A percentile compares a stretch with the other conserved stretches of the same genome.
These are phyloP conservation scores for Embiotoca jacksoni DNA, from an alignment of 2,113 vertebrate genomes.

Conservation along the genomic window DNA sequence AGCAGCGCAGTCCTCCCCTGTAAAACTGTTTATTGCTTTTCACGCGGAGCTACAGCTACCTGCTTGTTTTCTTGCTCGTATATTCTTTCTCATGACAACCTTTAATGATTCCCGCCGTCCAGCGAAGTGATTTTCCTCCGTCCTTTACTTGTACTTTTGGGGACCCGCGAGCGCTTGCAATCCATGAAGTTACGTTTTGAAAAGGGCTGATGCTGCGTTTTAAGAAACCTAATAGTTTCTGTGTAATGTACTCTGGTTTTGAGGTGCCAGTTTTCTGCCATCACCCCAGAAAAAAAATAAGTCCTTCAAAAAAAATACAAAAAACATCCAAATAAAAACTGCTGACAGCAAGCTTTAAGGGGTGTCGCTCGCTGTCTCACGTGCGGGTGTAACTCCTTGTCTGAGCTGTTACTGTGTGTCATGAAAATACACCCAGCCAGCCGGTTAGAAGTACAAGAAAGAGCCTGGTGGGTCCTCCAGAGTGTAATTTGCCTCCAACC, in stretches of 20 bases:
- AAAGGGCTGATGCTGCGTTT: no score
- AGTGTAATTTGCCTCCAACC: constrained; percentile 55
- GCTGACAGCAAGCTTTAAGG: constrained; percentile 14
- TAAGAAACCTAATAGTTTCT: no score
- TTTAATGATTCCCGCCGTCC: constrained; percentile 17
- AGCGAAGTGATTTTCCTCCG: neutral
- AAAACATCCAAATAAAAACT: neutral
- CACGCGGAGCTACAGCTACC: neutral
- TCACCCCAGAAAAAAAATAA: neutral
- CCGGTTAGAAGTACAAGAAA: constrained; percentile 40
- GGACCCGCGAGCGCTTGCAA: neutral
- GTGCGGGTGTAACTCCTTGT: constrained; percentile 15
- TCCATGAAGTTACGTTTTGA: no score
- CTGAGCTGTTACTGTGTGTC: constrained; percentile 33
- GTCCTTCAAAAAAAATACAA: neutral
- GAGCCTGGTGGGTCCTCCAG: constrained; percentile 14
- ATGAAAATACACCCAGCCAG: constrained; percentile 15
- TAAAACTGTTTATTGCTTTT: constrained; percentile 18
- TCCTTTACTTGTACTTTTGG: constrained; percentile 5
- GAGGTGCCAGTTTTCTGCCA: neutral
- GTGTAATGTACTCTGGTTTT: no score
- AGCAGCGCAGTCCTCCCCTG: neutral
- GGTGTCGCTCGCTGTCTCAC: neutral
- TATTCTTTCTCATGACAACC: neutral
- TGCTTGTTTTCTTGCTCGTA: neutral